Evolutionary conservation across 2,888 invertebrate genomes (phyloP), one percentile per base, ranked within the genome.

Genomic region (Coecobrya sp.): DNA sequence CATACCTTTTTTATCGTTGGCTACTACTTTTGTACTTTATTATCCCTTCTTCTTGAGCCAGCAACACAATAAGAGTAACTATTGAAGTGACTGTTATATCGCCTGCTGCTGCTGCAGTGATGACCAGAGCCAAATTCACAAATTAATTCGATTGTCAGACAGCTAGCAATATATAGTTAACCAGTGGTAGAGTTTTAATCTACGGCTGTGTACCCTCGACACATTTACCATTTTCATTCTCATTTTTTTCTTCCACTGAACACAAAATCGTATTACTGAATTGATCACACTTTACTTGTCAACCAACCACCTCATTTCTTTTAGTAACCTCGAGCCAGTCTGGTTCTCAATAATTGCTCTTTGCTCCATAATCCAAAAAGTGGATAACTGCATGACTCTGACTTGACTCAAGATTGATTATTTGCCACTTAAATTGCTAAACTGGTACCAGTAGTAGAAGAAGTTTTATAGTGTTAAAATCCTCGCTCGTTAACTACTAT

Each of bases 111-210:
- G 36, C 36, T 36, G 36, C 36, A 36, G 36, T 36, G 36, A 36
- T 65, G n/a, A 85, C 85, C 27, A 82, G 91, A 79, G 87, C 87
- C 85, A 87, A 81, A 45, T 81, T 91, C 93, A 89, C 87, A 91
- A 93, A 94, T 94, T 94, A 94, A 94, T 94, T 92, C 76, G 55
- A 65, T 86, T 89, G 92, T 94, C 93, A 91, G 25, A 91, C 27
- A 62, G 90, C 55, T 30, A 76, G 22, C 3, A 76, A 2, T 11
- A n/a, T 70, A 27, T 36, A 27, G 79, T 81, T 59, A 81, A 59
- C 55, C 52, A 0, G 7, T 36, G 27, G 30, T 27, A n/a, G 59
- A 52, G 49, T 27, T 55, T 81, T 81, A 59, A 81, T 81, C 55
- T 27, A 16, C 13, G 81, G 19, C 16, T 81, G 49, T 27, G 52